These are phyloP conservation scores for Tautogolabrus adspersus DNA, from an alignment of 2,113 vertebrate species.

Conservation along the genomic window DNA sequence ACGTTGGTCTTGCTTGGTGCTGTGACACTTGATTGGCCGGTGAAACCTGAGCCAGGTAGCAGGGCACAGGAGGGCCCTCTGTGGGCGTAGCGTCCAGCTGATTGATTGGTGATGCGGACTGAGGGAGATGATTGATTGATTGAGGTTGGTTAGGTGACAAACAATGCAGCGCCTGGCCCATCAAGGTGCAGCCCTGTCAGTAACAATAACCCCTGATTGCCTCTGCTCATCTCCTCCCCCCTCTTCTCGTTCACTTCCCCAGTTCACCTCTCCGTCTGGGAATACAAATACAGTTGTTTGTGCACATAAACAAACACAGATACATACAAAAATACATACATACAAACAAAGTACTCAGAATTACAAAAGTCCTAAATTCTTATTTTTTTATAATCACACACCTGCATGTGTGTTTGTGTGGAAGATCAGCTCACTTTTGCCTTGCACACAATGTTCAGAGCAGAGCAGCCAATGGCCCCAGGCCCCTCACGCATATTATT, in stretches of 20 bases:
- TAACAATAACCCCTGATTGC: constrained; percentile 81
- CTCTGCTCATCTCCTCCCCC: constrained; percentile 30
- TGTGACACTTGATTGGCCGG: constrained; percentile 67
- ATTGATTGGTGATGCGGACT: constrained; percentile 77
- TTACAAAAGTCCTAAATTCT: constrained; percentile 11
- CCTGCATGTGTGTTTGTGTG: constrained; percentile 57
- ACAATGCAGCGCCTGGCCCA: constrained; percentile 76
- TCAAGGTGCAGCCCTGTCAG: constrained; percentile 82
- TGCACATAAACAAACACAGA: constrained; percentile 12
- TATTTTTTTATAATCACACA: constrained; percentile 44
- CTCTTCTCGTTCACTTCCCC: neutral
- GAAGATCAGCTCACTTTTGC: constrained; percentile 36
- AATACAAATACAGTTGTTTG: constrained; percentile 35
- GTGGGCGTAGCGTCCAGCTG: constrained; percentile 62
- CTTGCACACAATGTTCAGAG: constrained; percentile 59
- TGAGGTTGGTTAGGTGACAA: constrained; percentile 83
- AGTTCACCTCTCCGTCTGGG: constrained; percentile 50
- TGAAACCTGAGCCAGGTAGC: constrained; percentile 67
- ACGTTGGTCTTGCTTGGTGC: constrained; percentile 49
- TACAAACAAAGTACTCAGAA: neutral
- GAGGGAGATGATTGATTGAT: constrained; percentile 85
- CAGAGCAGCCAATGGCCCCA: constrained; percentile 58
- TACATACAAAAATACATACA: neutral
- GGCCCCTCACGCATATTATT: constrained; percentile 80
- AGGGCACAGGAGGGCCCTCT: constrained; percentile 44